A percentile compares a stretch with the other conserved stretches of the same genome.
These are phyloP conservation scores for Neocrepidodera transversa DNA, from an alignment of 2,888 invertebrate species.

Conservation along the genomic window DNA sequence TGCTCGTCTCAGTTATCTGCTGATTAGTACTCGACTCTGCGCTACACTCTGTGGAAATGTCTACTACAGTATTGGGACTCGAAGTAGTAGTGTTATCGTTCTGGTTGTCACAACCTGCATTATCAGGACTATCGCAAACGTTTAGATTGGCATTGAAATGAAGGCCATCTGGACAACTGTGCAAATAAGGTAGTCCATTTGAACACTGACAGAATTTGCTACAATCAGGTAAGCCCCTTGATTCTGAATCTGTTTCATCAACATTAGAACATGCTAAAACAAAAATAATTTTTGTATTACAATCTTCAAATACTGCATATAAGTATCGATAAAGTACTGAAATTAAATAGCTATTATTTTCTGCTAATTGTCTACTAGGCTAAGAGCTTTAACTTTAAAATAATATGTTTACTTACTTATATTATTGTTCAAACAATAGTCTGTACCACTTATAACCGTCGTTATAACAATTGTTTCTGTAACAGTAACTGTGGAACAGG, in stretches of 20 bases:
- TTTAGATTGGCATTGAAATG: constrained; percentile 35
- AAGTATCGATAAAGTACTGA: no score
- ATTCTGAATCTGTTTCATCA: constrained; percentile 23
- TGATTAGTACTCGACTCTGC: neutral
- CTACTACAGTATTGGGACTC: neutral
- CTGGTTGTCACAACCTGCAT: constrained; percentile 15
- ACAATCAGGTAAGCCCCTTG: constrained; percentile 29
- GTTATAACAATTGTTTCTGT: constrained; percentile 6
- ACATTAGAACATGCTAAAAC: constrained; percentile 26
- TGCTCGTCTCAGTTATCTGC: no score
- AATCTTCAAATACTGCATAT: no score
- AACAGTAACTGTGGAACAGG: constrained; percentile 3
- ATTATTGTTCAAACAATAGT: constrained; percentile 5
- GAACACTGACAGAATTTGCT: constrained; percentile 38
- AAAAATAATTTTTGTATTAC: constrained; percentile 2
- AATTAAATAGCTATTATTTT: no score
- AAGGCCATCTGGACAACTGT: constrained; percentile 35
- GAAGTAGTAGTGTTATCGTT: neutral
- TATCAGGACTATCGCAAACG: constrained; percentile 33
- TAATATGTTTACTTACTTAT: constrained; percentile 5
- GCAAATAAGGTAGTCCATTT: constrained; percentile 33
- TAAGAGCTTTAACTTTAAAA: neutral
- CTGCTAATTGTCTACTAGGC: no score
- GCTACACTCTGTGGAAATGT: neutral
- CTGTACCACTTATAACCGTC: constrained; percentile 3